Evolutionary conservation across 2,113 vertebrate genomes (phyloP).

Genomic region (Chloropsis hardwickii): DNA sequence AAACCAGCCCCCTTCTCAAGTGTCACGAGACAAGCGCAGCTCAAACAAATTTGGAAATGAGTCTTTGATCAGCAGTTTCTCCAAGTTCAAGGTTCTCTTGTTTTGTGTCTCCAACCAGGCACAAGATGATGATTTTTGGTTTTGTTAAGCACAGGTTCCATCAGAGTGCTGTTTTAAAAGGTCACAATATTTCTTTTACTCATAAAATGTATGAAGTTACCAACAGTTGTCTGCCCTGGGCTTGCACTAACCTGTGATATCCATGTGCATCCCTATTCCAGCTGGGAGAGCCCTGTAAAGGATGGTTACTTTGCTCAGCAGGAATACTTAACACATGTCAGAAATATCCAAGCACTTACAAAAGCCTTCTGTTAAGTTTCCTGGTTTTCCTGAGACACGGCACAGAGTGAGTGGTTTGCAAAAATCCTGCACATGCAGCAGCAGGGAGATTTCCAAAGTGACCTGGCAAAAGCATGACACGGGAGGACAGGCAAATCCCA

Average conservation of each 20-base stretch:
- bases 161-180: not conserved
- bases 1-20: not conserved
- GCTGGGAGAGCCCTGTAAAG: fast-evolving
- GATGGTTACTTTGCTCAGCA: fast-evolving
- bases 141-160: not conserved
- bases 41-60: not conserved
- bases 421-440: not conserved
- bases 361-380: not conserved
- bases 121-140: not conserved
- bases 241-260: not conserved
- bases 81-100: not conserved
- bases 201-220: not conserved
- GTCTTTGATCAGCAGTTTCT: not conserved
- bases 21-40: not conserved
- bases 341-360: not conserved
- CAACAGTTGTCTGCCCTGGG: not conserved
- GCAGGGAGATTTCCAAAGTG: not conserved
- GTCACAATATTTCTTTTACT: not conserved
- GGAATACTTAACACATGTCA: fast-evolving
- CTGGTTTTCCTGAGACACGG: fast-evolving
- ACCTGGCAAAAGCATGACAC: not conserved
- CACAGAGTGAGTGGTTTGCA: not conserved
- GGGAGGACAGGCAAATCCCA: not conserved
- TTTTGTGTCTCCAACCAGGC: not conserved
- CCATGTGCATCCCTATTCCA: not conserved